Percentiles rank a stretch among this genome's conserved stretches.
Conservation (phyloP, 2,888 invertebrate species). For the Diplolepis rosae region DNA sequence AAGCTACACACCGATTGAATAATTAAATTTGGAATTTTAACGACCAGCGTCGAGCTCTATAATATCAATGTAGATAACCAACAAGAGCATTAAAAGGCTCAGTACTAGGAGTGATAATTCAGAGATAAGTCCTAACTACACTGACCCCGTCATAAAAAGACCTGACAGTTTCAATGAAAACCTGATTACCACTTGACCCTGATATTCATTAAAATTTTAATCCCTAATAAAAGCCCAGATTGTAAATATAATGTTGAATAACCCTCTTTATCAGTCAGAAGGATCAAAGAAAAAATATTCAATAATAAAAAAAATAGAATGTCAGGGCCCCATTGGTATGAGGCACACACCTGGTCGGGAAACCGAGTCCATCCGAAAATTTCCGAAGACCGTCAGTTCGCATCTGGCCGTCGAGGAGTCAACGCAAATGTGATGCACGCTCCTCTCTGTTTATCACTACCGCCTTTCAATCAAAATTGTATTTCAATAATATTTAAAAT, state of each 20-base stretch:
- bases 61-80: neutral
- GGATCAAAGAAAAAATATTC: no score
- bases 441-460: no score
- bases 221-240: neutral
- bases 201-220: neutral
- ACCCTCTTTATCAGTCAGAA: no score
- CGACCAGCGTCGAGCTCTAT: neutral
- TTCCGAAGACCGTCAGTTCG: neutral
- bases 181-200: neutral
- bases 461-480: no score
- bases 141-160: neutral
- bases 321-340: neutral
- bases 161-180: neutral
- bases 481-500: no score
- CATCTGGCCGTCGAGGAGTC: neutral
- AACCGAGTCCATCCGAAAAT: neutral
- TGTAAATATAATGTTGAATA: neutral
- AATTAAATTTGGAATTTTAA: slow-evolving; percentile 8
- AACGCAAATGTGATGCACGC: neutral
- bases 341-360: neutral
- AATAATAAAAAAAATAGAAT: neutral
- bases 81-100: neutral
- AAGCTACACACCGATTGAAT: slow-evolving; percentile 14
- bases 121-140: neutral
- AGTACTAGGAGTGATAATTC: neutral